Percentiles rank a stretch among this genome's conserved stretches.
These are phyloP conservation scores for Holothuria leucospilota DNA, from an alignment of 53 echinoderm and acorn worm species.

Conservation along the genomic window DNA sequence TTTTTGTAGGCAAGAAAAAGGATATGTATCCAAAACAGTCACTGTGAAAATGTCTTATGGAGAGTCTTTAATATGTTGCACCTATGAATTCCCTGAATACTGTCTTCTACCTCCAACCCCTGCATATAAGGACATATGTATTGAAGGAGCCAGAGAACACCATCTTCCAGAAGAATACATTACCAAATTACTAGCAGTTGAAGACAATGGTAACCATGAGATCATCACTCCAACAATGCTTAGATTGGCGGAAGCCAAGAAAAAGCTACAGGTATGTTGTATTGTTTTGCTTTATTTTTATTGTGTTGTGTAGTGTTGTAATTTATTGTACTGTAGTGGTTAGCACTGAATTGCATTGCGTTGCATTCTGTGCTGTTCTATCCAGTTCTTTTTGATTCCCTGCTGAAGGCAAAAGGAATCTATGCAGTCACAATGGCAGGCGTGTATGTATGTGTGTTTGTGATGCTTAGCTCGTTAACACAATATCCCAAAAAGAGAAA, in stretches of 20 bases:
- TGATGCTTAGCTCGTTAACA: too few relatives aligned
- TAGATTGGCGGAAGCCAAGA: conserved; percentile 17
- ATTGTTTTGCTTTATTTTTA: too few relatives aligned
- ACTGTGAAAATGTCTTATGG: conserved; percentile 1
- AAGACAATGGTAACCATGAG: conserved; percentile 20
- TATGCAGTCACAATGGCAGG: too few relatives aligned
- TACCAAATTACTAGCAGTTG: conserved; percentile 7
- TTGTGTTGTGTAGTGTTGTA: too few relatives aligned
- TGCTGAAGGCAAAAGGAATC: too few relatives aligned
- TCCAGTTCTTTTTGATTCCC: too few relatives aligned
- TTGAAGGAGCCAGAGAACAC: conserved; percentile 24
- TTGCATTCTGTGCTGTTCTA: too few relatives aligned
- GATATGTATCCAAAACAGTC: background rate
- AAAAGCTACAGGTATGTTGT: background rate
- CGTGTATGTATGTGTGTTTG: too few relatives aligned
- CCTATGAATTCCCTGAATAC: background rate
- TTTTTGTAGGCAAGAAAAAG: background rate
- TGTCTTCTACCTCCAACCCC: background rate
- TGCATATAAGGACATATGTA: conserved; percentile 6
- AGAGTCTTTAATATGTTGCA: background rate
- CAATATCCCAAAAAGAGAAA: too few relatives aligned
- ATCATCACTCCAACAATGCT: background rate
- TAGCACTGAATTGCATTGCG: too few relatives aligned
- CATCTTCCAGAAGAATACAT: conserved; percentile 26
- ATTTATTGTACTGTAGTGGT: too few relatives aligned